phyloP scores from a whole-genome alignment of 1,140 invertebrate genomes.

The Psilanteris sp. region DNA sequence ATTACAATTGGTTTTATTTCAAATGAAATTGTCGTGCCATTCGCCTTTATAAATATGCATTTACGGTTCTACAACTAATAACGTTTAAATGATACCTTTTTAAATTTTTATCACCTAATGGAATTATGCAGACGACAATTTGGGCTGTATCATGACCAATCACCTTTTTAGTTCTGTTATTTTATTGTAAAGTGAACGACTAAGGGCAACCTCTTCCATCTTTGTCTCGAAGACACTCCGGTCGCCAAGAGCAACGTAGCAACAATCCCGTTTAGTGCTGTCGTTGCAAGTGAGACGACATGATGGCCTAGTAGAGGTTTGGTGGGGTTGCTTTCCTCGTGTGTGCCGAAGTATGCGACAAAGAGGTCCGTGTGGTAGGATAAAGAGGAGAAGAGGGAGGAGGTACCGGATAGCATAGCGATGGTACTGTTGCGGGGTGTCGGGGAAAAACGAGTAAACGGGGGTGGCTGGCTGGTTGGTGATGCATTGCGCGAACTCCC shows the following conservation, averaged over 20 bases:
- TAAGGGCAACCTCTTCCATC: conserved; percentile 10
- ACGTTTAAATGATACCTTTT: no score
- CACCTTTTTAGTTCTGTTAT: conserved; percentile 4
- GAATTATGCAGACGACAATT: neutral
- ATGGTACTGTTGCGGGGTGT: conserved; percentile 65
- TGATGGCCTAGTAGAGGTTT: conserved; percentile 37
- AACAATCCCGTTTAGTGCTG: conserved; percentile 75
- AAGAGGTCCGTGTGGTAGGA: conserved; percentile 44
- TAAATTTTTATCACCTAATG: no score
- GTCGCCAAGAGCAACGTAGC: conserved; percentile 77
- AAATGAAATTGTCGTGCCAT: no score
- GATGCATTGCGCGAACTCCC: conserved; percentile 80
- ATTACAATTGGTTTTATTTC: no score
- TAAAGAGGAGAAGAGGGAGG: conserved; percentile 60
- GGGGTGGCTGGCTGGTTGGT: conserved; percentile 75
- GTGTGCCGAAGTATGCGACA: conserved; percentile 58
- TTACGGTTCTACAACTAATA: no score
- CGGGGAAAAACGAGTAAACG: conserved; percentile 58
- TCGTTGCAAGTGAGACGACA: conserved; percentile 60
- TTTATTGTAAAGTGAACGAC: neutral
- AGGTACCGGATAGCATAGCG: conserved; percentile 62
- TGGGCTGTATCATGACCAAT: neutral
- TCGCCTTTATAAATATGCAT: no score
- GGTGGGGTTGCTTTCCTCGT: conserved; percentile 57
- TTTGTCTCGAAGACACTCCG: conserved; percentile 64